Conservation (phyloP, 2,797 vertebrate genomes). For the Anabas testudineus region DNA sequence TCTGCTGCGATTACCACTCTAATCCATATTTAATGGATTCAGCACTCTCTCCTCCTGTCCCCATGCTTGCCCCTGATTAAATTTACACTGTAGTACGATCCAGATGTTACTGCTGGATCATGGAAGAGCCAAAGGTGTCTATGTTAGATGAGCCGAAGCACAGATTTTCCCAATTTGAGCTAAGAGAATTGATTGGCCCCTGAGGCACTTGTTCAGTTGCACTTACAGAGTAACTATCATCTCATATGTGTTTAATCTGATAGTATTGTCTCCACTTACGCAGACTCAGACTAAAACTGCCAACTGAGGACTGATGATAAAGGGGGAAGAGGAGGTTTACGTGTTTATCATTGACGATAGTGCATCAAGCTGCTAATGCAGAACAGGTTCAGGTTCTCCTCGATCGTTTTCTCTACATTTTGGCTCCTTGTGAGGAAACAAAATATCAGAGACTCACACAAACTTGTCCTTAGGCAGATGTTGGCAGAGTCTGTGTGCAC, state of each 20-base stretch:
- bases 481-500: neutral
- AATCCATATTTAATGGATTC: conserved; percentile 83
- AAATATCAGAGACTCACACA: conserved; percentile 33
- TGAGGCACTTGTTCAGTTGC: conserved; percentile 56
- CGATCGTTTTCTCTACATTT: conserved; percentile 51
- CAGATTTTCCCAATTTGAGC: conserved; percentile 41
- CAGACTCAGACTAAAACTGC: conserved; percentile 16
- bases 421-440: conserved; percentile 36
- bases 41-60: conserved; percentile 55
- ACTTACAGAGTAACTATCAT: conserved; percentile 69
- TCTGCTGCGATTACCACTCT: conserved; percentile 77
- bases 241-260: conserved; percentile 56
- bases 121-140: conserved; percentile 44
- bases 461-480: conserved; percentile 21
- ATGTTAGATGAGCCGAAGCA: neutral
- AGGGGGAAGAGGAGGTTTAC: neutral
- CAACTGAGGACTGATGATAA: conserved; percentile 21
- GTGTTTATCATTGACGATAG: conserved; percentile 38
- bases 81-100: conserved; percentile 61
- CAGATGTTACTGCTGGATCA: conserved; percentile 66
- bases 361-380: conserved; percentile 41
- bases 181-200: conserved; percentile 62
- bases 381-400: conserved; percentile 34
- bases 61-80: conserved; percentile 72
- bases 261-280: conserved; percentile 46